phyloP scores from a whole-genome alignment of 2,888 invertebrate species.

The Leptodirus hochenwartii region DNA sequence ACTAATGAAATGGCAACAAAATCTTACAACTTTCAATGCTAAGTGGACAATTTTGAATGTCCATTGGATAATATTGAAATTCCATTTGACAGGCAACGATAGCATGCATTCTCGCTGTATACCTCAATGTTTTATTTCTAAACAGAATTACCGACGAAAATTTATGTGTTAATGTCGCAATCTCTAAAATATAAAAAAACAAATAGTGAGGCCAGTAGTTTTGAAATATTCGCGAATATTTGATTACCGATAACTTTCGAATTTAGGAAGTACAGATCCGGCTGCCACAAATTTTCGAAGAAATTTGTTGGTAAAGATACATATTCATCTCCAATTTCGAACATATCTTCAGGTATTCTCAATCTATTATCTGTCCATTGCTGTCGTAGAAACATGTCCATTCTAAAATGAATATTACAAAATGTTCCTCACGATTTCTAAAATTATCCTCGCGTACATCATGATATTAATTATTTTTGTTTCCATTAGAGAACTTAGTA shows the following conservation, averaged over 20 bases:
- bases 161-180: conserved; percentile 60
- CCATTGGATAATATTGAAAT: conserved; percentile 72
- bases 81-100: conserved; percentile 79
- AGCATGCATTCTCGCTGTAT: conserved; percentile 67
- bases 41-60: conserved; percentile 68
- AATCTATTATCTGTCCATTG: conserved; percentile 65
- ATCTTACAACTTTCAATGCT: conserved; percentile 76
- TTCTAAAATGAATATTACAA: conserved; percentile 42
- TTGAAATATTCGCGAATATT: conserved; percentile 2
- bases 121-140: conserved; percentile 62
- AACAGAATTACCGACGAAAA: conserved; percentile 66
- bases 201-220: background rate
- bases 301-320: conserved; percentile 63
- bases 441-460: conserved; percentile 4
- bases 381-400: conserved; percentile 71
- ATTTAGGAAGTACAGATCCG: conserved; percentile 70
- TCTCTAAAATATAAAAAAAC: conserved; percentile 35
- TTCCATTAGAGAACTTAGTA: no score
- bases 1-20: no score
- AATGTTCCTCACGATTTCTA: no score
- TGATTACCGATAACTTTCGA: conserved; percentile 63
- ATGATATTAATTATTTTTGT: conserved; percentile 4
- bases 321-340: conserved; percentile 64
- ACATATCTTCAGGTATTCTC: conserved; percentile 56
- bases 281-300: conserved; percentile 75